phyloP scores from a whole-genome alignment of 1,140 invertebrate species.

The Anoplolepis gracilipes region DNA sequence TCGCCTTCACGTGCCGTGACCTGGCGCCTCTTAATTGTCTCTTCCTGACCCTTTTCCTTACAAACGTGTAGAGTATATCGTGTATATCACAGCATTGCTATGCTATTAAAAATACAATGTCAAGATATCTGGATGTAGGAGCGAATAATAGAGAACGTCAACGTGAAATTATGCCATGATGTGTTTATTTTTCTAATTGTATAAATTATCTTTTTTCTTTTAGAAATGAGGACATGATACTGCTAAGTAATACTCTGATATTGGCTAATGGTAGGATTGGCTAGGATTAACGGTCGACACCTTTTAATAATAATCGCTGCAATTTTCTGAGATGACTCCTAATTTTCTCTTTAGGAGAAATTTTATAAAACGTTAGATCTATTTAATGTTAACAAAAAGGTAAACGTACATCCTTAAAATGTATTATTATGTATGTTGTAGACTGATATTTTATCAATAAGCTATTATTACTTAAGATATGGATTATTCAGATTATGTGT shows the following conservation, averaged over 20 bases:
- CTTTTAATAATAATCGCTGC: background rate
- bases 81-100: background rate
- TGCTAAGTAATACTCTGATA: background rate
- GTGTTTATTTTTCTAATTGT: background rate
- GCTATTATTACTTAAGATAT: background rate
- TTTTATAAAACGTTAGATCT: background rate
- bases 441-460: background rate
- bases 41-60: conserved; percentile 43
- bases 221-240: background rate
- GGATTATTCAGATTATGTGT: background rate
- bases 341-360: background rate
- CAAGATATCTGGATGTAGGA: background rate
- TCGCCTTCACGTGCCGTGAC: conserved; percentile 36
- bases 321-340: background rate
- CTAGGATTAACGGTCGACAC: background rate
- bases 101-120: background rate
- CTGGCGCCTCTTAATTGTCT: conserved; percentile 54
- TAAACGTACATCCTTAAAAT: background rate
- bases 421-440: background rate
- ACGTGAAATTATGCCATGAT: background rate
- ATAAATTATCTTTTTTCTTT: background rate
- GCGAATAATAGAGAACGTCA: background rate
- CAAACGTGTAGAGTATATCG: background rate
- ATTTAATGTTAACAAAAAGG: background rate
- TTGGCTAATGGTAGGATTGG: background rate